Percentiles rank a stretch among this genome's conserved stretches.
Conservation (phyloP, 1,140 invertebrate genomes). For the Pseudomyrmex flavicornis region DNA sequence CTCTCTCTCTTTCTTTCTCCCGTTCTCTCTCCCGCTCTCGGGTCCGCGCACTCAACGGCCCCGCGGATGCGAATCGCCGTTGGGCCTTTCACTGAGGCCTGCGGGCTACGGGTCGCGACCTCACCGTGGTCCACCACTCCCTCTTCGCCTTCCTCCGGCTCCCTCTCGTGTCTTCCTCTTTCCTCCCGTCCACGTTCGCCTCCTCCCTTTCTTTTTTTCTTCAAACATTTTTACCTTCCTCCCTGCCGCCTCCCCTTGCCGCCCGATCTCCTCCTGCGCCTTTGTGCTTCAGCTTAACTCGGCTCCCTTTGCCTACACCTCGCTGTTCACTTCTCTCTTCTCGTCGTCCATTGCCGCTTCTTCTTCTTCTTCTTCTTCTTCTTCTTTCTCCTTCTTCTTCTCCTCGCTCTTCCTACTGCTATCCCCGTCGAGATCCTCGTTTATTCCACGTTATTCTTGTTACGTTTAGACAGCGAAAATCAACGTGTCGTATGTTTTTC, state of each 20-base stretch:
- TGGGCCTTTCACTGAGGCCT: constrained; percentile 81
- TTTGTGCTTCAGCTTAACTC: constrained; percentile 71
- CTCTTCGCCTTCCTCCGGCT: constrained; percentile 70
- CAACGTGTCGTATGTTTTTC: constrained; percentile 50
- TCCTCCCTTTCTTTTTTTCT: constrained; percentile 51
- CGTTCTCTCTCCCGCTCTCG: constrained; percentile 16
- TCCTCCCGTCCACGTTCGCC: constrained; percentile 35
- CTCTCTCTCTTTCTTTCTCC: constrained; percentile 33
- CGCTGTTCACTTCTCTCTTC: constrained; percentile 47
- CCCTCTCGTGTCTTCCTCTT: constrained; percentile 72
- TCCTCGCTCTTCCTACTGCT: constrained; percentile 40
- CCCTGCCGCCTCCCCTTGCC: constrained; percentile 53
- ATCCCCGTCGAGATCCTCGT: constrained; percentile 48
- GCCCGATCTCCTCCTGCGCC: constrained; percentile 60
- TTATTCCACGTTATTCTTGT: constrained; percentile 72
- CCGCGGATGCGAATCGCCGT: constrained; percentile 81
- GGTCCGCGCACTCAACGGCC: constrained; percentile 60
- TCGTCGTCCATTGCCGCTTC: constrained; percentile 50
- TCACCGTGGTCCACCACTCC: constrained; percentile 77
- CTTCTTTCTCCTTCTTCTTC: constrained; percentile 51
- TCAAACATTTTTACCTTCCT: constrained; percentile 64
- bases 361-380: constrained; percentile 44
- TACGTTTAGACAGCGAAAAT: constrained; percentile 75
- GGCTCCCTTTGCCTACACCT: constrained; percentile 64
- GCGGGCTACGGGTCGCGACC: constrained; percentile 81